Conservation (phyloP, 2,113 vertebrate species). For the rat (Rattus norvegicus) region DNA sequence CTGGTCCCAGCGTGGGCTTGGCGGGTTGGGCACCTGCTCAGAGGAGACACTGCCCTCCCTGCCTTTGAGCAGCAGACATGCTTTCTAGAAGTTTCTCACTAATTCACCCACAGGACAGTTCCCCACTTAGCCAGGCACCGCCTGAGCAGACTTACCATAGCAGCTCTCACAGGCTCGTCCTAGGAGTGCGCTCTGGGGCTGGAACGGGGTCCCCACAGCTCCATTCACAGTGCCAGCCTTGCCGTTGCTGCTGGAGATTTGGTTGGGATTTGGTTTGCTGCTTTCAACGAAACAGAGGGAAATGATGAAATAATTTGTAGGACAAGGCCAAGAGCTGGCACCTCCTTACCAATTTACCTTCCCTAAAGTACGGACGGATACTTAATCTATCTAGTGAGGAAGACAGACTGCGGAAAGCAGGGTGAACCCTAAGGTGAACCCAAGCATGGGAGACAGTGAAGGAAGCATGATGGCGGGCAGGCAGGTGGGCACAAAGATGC, state of each 20-base stretch:
- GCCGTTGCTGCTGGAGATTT: conserved; percentile 95
- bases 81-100: neutral
- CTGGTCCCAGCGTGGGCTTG: neutral
- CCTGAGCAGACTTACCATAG: conserved; percentile 90
- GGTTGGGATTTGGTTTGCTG: conserved; percentile 99
- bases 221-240: conserved; percentile 96
- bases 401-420: conserved; percentile 9
- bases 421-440: neutral
- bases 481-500: neutral
- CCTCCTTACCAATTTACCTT: conserved; percentile 7
- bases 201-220: conserved; percentile 90
- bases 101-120: neutral
- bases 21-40: rapidly evolving
- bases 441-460: neutral
- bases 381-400: conserved; percentile 11
- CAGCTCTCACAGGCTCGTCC: conserved; percentile 97
- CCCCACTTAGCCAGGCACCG: neutral
- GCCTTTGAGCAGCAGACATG: neutral
- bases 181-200: conserved; percentile 87
- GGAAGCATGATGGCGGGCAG: neutral
- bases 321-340: conserved; percentile 33
- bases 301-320: conserved; percentile 48
- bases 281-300: conserved; percentile 85
- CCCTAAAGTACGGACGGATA: conserved; percentile 18
- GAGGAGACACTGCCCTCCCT: neutral